Percentiles rank a stretch among this genome's conserved stretches.
Conservation (phyloP, 1,140 invertebrate species). For the Hypothenemus hampei region DNA sequence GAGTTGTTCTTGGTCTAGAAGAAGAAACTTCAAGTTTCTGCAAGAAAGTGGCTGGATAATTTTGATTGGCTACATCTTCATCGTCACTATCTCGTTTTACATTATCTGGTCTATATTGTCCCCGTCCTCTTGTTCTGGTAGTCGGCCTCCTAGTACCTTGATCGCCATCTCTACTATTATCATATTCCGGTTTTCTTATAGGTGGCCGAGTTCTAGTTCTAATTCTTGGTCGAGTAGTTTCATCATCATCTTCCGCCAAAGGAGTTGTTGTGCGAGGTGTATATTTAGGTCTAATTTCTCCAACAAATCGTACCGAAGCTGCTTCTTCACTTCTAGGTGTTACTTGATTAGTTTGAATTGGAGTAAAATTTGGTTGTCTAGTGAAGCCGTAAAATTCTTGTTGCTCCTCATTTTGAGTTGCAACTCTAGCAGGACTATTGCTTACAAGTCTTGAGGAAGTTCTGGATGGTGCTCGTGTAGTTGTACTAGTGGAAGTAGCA, state of each 20-base stretch:
- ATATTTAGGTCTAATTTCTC: conserved; percentile 42
- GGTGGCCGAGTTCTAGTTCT: conserved; percentile 35
- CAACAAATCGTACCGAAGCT: conserved; percentile 37
- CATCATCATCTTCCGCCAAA: conserved; percentile 10
- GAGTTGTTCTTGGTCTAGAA: conserved; percentile 21
- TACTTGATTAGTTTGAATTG: conserved; percentile 9
- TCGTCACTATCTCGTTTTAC: conserved; percentile 31
- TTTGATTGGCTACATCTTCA: conserved; percentile 38
- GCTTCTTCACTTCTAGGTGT: conserved; percentile 1
- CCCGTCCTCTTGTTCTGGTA: conserved; percentile 26
- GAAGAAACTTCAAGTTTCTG: conserved; percentile 29
- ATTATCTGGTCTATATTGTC: conserved; percentile 35
- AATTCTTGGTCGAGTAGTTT: conserved; percentile 30
- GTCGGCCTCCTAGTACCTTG: conserved; percentile 28
- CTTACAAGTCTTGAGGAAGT: too few species aligned
- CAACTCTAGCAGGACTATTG: conserved; percentile 20
- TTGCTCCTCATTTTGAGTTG: conserved; percentile 25
- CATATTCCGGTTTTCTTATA: conserved; percentile 15
- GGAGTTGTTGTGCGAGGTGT: neutral
- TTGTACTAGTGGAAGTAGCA: conserved; percentile 38
- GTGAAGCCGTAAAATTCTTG: conserved; percentile 44
- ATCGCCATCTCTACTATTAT: conserved; percentile 12
- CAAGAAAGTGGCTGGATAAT: conserved; percentile 39
- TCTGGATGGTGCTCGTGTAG: conserved; percentile 24
- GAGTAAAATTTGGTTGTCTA: conserved; percentile 35